phyloP scores from a whole-genome alignment of 2,888 invertebrate species.

The Drosophila limbata region DNA sequence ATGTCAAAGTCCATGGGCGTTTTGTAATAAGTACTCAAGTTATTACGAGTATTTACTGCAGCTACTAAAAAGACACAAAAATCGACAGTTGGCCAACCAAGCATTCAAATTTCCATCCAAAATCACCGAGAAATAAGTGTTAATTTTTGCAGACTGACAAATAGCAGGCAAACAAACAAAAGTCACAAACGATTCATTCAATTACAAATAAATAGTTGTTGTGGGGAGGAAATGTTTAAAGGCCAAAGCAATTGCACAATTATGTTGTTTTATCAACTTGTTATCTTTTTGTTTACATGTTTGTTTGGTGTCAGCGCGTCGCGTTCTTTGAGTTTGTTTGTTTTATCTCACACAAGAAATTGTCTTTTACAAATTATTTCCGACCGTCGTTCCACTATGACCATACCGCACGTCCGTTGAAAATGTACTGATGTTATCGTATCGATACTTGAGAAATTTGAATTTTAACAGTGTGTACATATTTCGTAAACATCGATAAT shows the following conservation, averaged over 20 bases:
- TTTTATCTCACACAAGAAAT: slow-evolving; percentile 28
- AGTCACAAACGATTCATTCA: slow-evolving; percentile 41
- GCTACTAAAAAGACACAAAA: slow-evolving; percentile 22
- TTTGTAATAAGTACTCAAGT: slow-evolving; percentile 41
- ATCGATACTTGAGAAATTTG: slow-evolving; percentile 23
- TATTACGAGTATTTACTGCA: slow-evolving; percentile 20
- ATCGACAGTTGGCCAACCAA: slow-evolving; percentile 35
- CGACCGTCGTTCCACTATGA: not conserved
- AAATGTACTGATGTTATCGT: slow-evolving; percentile 54
- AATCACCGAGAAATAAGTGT: slow-evolving; percentile 51
- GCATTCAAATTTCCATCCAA: slow-evolving; percentile 23
- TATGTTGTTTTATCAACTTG: slow-evolving; percentile 25
- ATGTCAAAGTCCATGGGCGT: slow-evolving; percentile 10
- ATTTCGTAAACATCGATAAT: not conserved
- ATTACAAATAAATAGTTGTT: slow-evolving; percentile 37
- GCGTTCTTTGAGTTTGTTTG: slow-evolving; percentile 50
- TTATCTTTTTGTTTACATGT: slow-evolving; percentile 58
- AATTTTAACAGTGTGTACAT: slow-evolving; percentile 39
- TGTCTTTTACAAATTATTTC: not conserved
- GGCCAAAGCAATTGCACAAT: slow-evolving; percentile 50
- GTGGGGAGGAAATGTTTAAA: slow-evolving; percentile 13
- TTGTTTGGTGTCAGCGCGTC: slow-evolving; percentile 10
- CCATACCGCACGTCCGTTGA: slow-evolving; percentile 54
- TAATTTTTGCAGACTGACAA: slow-evolving; percentile 58
- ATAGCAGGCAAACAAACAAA: slow-evolving; percentile 33